Conservation (phyloP, 2,888 invertebrate species). For the Temnothorax unifasciatus region DNA sequence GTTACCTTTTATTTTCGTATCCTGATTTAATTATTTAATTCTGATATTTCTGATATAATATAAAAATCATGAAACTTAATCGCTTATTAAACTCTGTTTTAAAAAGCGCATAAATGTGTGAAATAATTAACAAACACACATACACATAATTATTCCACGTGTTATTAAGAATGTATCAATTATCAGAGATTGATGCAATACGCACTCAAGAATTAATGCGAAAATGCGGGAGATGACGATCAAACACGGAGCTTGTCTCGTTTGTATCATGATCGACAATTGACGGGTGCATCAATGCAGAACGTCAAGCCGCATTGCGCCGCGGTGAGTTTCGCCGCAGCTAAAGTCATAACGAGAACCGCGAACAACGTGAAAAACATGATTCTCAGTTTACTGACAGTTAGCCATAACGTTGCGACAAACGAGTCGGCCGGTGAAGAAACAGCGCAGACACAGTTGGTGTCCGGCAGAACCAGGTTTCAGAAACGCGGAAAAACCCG, state of each 20-base stretch:
- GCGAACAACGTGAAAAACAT: slow-evolving; percentile 49
- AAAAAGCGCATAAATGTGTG: not conserved
- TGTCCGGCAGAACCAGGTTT: not conserved
- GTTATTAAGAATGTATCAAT: not conserved
- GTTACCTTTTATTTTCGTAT: not conserved
- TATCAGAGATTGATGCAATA: slow-evolving; percentile 1
- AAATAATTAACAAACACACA: slow-evolving; percentile 9
- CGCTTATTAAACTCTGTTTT: not conserved
- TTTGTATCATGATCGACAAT: slow-evolving; percentile 35
- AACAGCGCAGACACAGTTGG: slow-evolving; percentile 1
- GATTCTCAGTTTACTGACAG: slow-evolving; percentile 43
- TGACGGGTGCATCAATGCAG: slow-evolving; percentile 44
- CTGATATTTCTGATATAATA: not conserved
- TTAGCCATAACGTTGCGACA: slow-evolving; percentile 27
- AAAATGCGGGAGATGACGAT: not conserved
- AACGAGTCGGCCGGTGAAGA: slow-evolving; percentile 35
- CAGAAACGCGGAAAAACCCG: slow-evolving; percentile 36
- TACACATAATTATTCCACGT: not conserved
- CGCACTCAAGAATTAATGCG: not conserved
- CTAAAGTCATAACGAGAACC: slow-evolving; percentile 54
- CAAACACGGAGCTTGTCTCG: not conserved
- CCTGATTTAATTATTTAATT: not conserved
- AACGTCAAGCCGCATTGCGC: slow-evolving; percentile 42
- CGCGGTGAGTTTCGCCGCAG: slow-evolving; percentile 55
- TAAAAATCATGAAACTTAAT: not conserved